Evolutionary conservation across 1,140 invertebrate species (phyloP), one percentile per base, ranked within the genome.

Genomic region (Drosophila aff.): DNA sequence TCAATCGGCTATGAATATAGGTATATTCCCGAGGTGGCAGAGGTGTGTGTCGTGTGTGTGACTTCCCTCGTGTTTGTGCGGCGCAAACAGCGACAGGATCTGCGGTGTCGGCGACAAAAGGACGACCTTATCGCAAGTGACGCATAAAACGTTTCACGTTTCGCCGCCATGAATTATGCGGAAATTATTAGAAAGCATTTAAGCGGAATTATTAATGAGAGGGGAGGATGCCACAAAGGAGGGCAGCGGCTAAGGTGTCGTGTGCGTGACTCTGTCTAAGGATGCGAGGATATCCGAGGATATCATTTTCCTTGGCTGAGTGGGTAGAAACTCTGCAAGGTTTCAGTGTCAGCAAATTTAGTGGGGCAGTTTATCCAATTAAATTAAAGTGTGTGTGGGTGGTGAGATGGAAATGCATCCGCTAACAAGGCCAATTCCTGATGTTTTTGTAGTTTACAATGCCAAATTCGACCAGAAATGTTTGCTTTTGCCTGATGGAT

Each of bases 111-210:
- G 58, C 62, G 79, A 73, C 74, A 76, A 73, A 78, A 69, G 62
- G 59, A 76, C 55, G 64, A 72, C 74, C 84, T 89, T 87, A 87
- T 81, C 81, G 74, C 63, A 80, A 90, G 85, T 90, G 81, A 64
- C 72, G 79, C 85, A 90, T 90, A 82, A 90, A 90, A 90, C 81
- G 81, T 90, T 85, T 59, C 63, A 68, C 83, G 81, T 55, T 82
- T 81, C 61, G 65, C 53, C 83, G 78, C 38, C 66, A 90, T 85
- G 85, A 90, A 85, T 90, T 90, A 90, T 90, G 85, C 85, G 85
- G 85, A 90, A 90, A 90, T 90, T 84, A 90, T 90, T 90, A 90
- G 85, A 90, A 84, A 90, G 81, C 85, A 84, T 90, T 90, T 90
- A 90, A 82, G 85, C 81, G 79, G 86, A 90, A 90, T 90, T 90